A percentile compares a stretch with the other conserved stretches of the same genome.
Evolutionary conservation across 2,888 invertebrate genomes (phyloP).

Genomic region (Muschampia plurimacula): DNA sequence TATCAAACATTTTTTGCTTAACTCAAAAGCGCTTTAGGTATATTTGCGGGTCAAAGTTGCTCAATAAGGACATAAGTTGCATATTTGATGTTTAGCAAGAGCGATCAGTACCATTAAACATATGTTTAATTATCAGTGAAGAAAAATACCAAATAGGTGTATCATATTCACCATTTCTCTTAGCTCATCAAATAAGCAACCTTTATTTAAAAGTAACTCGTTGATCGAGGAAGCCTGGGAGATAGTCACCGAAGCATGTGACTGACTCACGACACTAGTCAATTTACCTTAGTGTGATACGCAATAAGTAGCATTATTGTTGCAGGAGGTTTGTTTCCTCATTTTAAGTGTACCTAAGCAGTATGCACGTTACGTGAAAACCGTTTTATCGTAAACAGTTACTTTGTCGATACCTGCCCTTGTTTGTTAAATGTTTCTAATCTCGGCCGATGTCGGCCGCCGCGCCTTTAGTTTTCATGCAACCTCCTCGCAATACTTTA

Average conservation of each 20-base stretch:
- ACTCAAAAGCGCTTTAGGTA: no score
- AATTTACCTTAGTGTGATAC: conserved; percentile 86
- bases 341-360: neutral
- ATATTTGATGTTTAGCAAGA: no score
- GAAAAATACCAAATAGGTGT: no score
- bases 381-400: neutral
- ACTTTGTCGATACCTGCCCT: neutral
- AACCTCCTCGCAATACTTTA: conserved; percentile 79
- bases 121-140: no score
- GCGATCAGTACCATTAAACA: no score
- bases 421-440: conserved; percentile 21
- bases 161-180: neutral
- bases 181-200: neutral
- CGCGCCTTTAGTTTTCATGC: conserved; percentile 48
- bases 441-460: conserved; percentile 16
- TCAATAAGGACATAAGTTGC: no score
- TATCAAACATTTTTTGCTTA: no score
- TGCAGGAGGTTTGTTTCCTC: conserved; percentile 54
- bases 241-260: conserved; percentile 58
- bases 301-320: conserved; percentile 79
- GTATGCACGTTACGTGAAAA: neutral
- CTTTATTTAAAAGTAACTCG: conserved; percentile 9
- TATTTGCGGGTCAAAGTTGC: no score
- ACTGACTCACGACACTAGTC: conserved; percentile 82
- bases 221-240: conserved; percentile 47